Percentiles rank a stretch among this genome's conserved stretches.
phyloP scores from a whole-genome alignment of 2,888 invertebrate genomes.

The Mesochorus sp. region DNA sequence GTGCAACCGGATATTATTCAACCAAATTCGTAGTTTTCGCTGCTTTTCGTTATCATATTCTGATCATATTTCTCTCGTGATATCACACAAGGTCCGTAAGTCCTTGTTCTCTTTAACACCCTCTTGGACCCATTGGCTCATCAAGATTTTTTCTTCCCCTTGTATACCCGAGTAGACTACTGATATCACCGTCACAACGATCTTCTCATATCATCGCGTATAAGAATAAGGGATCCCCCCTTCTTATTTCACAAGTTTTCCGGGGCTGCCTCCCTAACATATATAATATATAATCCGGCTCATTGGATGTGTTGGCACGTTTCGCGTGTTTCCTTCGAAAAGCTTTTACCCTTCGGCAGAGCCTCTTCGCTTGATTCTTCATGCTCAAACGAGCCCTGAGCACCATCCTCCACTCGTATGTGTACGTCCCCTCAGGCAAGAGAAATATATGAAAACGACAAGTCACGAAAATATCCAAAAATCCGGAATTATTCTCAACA shows the following conservation, averaged over 20 bases:
- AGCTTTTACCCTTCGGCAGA: background rate
- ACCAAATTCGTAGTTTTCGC: no score
- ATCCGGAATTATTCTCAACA: background rate
- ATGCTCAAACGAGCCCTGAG: conserved; percentile 12
- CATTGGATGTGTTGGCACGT: conserved; percentile 41
- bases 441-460: background rate
- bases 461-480: background rate
- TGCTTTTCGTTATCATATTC: background rate
- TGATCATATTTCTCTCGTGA: background rate
- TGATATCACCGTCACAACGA: background rate
- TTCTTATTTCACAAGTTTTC: conserved; percentile 38
- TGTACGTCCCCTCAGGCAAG: background rate
- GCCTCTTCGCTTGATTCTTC: conserved; percentile 25
- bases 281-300: conserved; percentile 23
- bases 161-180: background rate
- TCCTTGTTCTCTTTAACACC: background rate
- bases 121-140: background rate
- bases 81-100: no score
- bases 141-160: conserved; percentile 16
- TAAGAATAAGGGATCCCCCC: no score
- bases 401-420: background rate
- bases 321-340: conserved; percentile 10
- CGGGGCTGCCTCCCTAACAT: background rate
- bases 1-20: no score
- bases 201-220: background rate